A percentile compares a stretch with the other conserved stretches of the same genome.
These are phyloP conservation scores for Danio albolineatus DNA, from an alignment of 2,797 vertebrate genomes.

Conservation along the genomic window DNA sequence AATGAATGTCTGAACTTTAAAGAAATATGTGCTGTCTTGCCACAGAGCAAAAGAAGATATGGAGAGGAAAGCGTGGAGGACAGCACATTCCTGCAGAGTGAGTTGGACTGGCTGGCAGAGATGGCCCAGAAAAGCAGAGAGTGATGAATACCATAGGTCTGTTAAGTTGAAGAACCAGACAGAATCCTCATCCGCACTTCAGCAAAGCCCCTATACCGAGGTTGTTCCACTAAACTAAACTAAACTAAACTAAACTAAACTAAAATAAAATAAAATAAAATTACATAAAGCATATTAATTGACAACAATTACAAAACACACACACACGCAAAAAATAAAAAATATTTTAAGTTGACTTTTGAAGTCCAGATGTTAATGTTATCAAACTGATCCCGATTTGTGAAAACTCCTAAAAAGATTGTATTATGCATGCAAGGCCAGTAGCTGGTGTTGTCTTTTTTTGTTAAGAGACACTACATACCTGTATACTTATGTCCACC, in stretches of 20 bases:
- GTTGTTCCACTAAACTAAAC: neutral
- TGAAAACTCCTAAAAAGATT: too few relatives aligned
- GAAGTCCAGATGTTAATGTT: too few relatives aligned
- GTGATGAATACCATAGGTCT: conserved; percentile 52
- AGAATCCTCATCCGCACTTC: neutral
- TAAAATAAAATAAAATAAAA: neutral
- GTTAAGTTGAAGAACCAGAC: conserved; percentile 25
- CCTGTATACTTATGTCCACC: too few relatives aligned
- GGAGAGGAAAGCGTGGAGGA: conserved; percentile 52
- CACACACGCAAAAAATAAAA: too few relatives aligned
- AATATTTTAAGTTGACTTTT: too few relatives aligned
- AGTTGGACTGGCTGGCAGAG: conserved; percentile 60
- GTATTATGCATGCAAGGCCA: too few relatives aligned
- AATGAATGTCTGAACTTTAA: conserved; percentile 45
- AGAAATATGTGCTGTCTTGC: conserved; percentile 52
- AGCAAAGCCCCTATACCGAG: conserved; percentile 19
- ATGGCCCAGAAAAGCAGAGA: conserved; percentile 39
- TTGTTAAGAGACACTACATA: too few relatives aligned
- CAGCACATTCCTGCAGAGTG: conserved; percentile 74
- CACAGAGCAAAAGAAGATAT: conserved; percentile 55
- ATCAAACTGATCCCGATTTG: too few relatives aligned
- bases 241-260: neutral
- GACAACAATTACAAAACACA: too few relatives aligned
- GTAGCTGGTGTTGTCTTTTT: too few relatives aligned
- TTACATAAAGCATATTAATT: neutral